Percentiles rank a stretch among this genome's conserved stretches.
These are phyloP conservation scores for Copsychus sechellarum DNA, from an alignment of 2,113 vertebrate species.

Conservation along the genomic window DNA sequence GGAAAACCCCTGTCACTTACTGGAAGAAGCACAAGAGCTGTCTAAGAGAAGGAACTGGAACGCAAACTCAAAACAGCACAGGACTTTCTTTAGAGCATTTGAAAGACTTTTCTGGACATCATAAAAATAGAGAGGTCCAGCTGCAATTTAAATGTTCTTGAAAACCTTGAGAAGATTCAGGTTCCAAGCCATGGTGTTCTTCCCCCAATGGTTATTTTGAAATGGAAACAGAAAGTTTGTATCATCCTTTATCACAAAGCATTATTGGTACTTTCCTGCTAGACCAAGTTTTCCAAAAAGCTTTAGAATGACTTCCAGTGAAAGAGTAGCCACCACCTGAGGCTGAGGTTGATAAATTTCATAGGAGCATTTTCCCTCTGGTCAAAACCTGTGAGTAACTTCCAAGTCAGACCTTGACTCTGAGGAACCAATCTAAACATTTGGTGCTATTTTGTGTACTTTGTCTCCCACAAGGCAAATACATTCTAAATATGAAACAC, in stretches of 20 bases:
- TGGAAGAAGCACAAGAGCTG: background rate
- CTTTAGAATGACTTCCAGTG: background rate
- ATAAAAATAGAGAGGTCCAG: background rate
- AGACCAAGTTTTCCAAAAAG: background rate
- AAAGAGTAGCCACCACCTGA: background rate
- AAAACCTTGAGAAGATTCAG: background rate
- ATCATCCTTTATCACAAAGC: background rate
- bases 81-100: background rate
- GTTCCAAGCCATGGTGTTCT: background rate
- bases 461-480: background rate
- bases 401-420: background rate
- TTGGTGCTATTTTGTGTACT: background rate
- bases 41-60: background rate
- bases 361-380: background rate
- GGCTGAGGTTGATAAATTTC: background rate
- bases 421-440: background rate
- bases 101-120: background rate
- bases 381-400: background rate
- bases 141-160: background rate
- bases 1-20: background rate
- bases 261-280: background rate
- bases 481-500: background rate
- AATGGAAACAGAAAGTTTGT: background rate
- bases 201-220: background rate
- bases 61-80: background rate